Evolutionary conservation across 2,797 vertebrate genomes (phyloP).

Genomic region (Brachymystax lenok): DNA sequence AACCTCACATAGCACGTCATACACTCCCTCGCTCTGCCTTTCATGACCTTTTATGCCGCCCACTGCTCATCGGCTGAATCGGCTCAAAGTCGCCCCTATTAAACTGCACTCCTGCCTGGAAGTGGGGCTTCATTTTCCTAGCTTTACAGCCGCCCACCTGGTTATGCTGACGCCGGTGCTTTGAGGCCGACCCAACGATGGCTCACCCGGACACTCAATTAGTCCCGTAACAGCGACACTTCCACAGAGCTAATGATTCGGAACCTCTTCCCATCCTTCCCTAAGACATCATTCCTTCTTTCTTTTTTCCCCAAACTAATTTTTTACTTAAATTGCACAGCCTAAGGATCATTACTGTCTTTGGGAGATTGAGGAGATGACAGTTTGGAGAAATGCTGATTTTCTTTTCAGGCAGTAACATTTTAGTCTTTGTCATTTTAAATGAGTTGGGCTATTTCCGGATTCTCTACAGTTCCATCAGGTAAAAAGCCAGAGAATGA

Average conservation of each 20-base stretch:
- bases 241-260: constrained; percentile 67
- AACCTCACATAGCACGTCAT: background rate
- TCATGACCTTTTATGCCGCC: constrained; percentile 6
- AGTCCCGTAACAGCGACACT: constrained; percentile 67
- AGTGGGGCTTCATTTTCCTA: constrained; percentile 43
- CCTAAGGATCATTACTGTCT: constrained; percentile 63
- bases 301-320: constrained; percentile 22
- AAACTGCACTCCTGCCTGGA: constrained; percentile 40
- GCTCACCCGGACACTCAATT: constrained; percentile 72
- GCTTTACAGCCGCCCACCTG: constrained; percentile 52
- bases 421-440: constrained; percentile 64
- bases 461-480: background rate
- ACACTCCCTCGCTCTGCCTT: constrained; percentile 1
- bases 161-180: constrained; percentile 63
- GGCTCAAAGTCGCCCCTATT: constrained; percentile 38
- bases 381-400: constrained; percentile 60
- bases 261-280: constrained; percentile 29
- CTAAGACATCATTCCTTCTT: constrained; percentile 37
- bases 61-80: constrained; percentile 27
- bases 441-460: constrained; percentile 44
- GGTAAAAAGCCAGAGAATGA: constrained; percentile 7
- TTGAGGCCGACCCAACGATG: constrained; percentile 49
- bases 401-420: constrained; percentile 54
- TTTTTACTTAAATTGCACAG: constrained; percentile 60
- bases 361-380: constrained; percentile 63